A percentile compares a stretch with the other conserved stretches of the same genome.
Conservation (phyloP, 2,888 invertebrate species). For the Germaria angustata region DNA sequence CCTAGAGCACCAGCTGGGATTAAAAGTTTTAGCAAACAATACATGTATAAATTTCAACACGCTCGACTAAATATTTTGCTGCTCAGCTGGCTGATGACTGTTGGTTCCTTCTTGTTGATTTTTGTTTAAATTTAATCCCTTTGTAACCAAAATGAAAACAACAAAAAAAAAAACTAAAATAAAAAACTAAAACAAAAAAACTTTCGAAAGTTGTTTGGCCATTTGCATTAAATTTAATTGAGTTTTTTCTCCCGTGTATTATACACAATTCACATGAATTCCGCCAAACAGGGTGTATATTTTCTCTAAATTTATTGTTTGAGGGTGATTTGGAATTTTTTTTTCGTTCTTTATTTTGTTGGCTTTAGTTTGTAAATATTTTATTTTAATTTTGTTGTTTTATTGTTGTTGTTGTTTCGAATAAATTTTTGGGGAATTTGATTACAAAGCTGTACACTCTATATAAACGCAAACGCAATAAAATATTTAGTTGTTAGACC, state of each 20-base stretch:
- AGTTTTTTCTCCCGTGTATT: slow-evolving; percentile 16
- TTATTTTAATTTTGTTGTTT: slow-evolving; percentile 30
- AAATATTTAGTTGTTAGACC: slow-evolving; percentile 23
- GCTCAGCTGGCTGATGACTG: neutral
- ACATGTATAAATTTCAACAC: neutral
- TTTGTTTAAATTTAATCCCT: slow-evolving; percentile 53
- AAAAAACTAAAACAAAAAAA: neutral
- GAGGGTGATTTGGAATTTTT: neutral
- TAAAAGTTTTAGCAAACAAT: slow-evolving; percentile 31
- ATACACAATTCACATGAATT: slow-evolving; percentile 13
- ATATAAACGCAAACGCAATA: neutral
- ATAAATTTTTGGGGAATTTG: slow-evolving; percentile 42
- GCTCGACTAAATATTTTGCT: slow-evolving; percentile 10
- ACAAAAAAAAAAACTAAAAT: neutral
- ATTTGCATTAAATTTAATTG: slow-evolving; percentile 61
- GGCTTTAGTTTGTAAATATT: slow-evolving; percentile 45
- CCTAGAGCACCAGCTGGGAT: neutral
- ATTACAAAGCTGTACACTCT: slow-evolving; percentile 23
- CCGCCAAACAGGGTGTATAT: slow-evolving; percentile 30
- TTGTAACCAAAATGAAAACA: slow-evolving; percentile 1
- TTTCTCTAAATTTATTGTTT: slow-evolving; percentile 29
- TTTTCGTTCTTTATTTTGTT: slow-evolving; percentile 3
- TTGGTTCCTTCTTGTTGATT: slow-evolving; percentile 47
- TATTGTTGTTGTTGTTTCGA: neutral
- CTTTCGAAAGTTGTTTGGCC: slow-evolving; percentile 48